Percentiles rank a stretch among this genome's conserved stretches.
These are phyloP conservation scores for Gallinago jamesoni DNA, from an alignment of 2,113 vertebrate genomes.

Conservation along the genomic window DNA sequence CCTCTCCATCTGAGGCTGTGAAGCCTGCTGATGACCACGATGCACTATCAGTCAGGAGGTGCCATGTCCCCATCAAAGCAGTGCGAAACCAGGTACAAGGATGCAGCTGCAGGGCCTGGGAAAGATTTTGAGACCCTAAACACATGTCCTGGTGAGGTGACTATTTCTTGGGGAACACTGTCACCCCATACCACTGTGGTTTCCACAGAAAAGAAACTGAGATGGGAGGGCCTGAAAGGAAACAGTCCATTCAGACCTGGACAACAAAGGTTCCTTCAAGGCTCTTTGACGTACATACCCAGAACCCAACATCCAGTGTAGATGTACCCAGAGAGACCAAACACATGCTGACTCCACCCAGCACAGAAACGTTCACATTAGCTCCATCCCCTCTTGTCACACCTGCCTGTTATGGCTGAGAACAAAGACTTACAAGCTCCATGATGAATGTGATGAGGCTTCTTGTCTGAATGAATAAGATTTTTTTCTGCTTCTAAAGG, in stretches of 20 bases:
- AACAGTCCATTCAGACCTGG: not conserved
- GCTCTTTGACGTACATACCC: not conserved
- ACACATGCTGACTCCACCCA: not conserved
- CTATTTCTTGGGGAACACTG: not conserved
- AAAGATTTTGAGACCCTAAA: not conserved
- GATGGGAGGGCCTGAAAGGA: not conserved
- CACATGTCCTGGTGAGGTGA: not conserved
- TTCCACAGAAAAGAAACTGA: not conserved
- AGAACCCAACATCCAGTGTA: not conserved
- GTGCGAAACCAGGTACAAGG: not conserved
- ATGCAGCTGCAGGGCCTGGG: not conserved
- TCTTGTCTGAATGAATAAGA: not conserved
- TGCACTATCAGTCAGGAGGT: not conserved
- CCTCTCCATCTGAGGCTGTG: too few species aligned
- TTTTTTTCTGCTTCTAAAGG: not conserved
- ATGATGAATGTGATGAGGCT: not conserved
- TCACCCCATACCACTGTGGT: not conserved
- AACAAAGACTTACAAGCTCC: not conserved
- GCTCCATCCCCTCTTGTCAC: not conserved
- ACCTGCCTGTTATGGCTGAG: not conserved
- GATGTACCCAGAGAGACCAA: not conserved
- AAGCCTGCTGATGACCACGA: not conserved
- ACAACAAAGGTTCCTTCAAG: not conserved
- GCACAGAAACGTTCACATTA: not conserved
- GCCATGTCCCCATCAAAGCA: accelerated